Percentiles rank a stretch among this genome's conserved stretches.
Conservation (phyloP, 2,888 invertebrate species). For the Cenopis cana region DNA sequence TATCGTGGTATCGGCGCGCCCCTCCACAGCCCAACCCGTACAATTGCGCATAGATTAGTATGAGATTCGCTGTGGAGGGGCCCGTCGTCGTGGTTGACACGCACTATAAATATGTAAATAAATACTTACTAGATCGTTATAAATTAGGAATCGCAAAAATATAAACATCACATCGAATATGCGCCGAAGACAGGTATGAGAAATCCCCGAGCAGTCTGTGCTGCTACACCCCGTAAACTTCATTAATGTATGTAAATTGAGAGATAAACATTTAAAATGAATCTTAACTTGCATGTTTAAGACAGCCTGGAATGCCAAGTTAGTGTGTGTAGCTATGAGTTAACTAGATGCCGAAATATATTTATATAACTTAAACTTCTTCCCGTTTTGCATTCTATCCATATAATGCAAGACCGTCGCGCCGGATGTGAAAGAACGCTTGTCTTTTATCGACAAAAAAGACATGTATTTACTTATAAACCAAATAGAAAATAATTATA, state of each 20-base stretch:
- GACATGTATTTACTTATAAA: too few relatives aligned
- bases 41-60: too few relatives aligned
- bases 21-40: too few relatives aligned
- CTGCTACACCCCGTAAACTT: constrained; percentile 50
- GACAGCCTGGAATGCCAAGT: constrained; percentile 60
- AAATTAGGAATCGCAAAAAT: constrained; percentile 32
- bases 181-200: constrained; percentile 45
- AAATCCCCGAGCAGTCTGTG: constrained; percentile 77
- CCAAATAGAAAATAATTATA: too few relatives aligned
- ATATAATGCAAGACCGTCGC: too few relatives aligned
- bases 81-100: too few relatives aligned
- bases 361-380: not conserved
- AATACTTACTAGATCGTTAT: constrained; percentile 1
- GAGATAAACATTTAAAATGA: constrained; percentile 78
- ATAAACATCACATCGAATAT: constrained; percentile 51
- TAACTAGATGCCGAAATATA: constrained; percentile 23
- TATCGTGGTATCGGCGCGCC: too few relatives aligned
- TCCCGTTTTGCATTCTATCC: too few relatives aligned
- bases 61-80: too few relatives aligned
- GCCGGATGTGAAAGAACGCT: too few relatives aligned
- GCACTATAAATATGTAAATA: constrained; percentile 9
- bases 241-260: constrained; percentile 80
- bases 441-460: too few relatives aligned
- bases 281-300: constrained; percentile 67
- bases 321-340: constrained; percentile 1